Conservation (phyloP, 2,113 vertebrate genomes). For the Arothron firmamentum region DNA sequence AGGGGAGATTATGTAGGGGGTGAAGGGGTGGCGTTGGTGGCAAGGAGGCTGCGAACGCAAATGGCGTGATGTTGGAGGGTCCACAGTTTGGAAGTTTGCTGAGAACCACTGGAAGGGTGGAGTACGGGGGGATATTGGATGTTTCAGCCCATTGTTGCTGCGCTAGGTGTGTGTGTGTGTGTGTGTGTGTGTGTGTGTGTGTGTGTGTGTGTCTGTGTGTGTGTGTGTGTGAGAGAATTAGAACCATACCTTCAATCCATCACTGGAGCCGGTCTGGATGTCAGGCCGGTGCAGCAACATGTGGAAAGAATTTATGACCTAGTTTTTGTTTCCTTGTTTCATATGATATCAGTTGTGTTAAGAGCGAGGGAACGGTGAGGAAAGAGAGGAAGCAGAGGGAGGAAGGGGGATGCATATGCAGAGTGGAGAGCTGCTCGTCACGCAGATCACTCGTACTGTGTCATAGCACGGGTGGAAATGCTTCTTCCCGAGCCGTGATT, state of each 20-base stretch:
- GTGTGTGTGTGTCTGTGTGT: slow-evolving; percentile 24
- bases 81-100: slow-evolving; percentile 43
- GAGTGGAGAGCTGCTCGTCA: not conserved
- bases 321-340: slow-evolving; percentile 78
- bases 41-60: slow-evolving; percentile 7
- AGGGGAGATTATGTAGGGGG: slow-evolving; percentile 4
- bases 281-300: slow-evolving; percentile 69
- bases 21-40: not conserved
- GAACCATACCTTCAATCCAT: slow-evolving; percentile 74
- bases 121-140: slow-evolving; percentile 44
- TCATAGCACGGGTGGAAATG: slow-evolving; percentile 38
- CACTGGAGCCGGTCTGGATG: slow-evolving; percentile 61
- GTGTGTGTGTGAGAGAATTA: slow-evolving; percentile 53
- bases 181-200: slow-evolving; percentile 20
- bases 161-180: slow-evolving; percentile 19
- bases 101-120: slow-evolving; percentile 39
- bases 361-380: slow-evolving; percentile 38
- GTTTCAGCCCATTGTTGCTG: slow-evolving; percentile 23
- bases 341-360: slow-evolving; percentile 53
- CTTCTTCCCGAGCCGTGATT: slow-evolving; percentile 27
- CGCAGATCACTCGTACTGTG: slow-evolving; percentile 14
- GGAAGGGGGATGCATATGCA: slow-evolving; percentile 6
- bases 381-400: slow-evolving; percentile 24
- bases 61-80: slow-evolving; percentile 31
- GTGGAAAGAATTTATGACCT: slow-evolving; percentile 82